Percentiles rank a stretch among this genome's conserved stretches.
Evolutionary conservation across 2,113 vertebrate genomes (phyloP).

Genomic region (Phylloscopus whistleri): DNA sequence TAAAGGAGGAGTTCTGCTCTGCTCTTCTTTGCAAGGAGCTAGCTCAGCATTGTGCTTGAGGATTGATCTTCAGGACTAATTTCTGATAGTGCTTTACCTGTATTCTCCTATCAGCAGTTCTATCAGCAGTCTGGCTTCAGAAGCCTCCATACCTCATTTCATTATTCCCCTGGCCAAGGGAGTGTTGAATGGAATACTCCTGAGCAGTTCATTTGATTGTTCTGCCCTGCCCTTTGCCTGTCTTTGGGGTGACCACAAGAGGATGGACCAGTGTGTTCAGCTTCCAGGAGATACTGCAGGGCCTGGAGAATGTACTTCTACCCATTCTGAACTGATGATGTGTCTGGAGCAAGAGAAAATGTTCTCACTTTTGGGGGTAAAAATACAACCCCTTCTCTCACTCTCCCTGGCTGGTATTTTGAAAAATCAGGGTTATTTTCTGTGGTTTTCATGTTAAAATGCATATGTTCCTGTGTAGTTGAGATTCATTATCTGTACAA

Average conservation of each 20-base stretch:
- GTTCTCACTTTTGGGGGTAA: not conserved
- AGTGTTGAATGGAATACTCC: not conserved
- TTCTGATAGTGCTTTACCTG: not conserved
- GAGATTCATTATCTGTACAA: not conserved
- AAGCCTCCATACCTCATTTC: not conserved
- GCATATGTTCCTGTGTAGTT: rapidly evolving
- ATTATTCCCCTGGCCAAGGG: not conserved
- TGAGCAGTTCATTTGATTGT: not conserved
- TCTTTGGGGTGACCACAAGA: not conserved
- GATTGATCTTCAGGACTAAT: not conserved
- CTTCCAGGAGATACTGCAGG: not conserved
- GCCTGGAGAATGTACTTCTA: not conserved
- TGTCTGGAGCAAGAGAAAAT: not conserved
- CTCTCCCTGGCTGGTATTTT: not conserved
- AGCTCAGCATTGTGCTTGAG: not conserved
- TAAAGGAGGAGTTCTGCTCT: not conserved
- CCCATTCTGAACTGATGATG: not conserved
- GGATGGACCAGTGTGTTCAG: not conserved
- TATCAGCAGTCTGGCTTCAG: not conserved
- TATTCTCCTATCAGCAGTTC: not conserved
- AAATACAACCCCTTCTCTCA: not conserved
- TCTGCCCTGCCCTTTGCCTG: not conserved
- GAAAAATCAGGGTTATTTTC: not conserved
- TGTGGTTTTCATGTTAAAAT: not conserved
- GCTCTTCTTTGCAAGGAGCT: not conserved